phyloP scores from a whole-genome alignment of 2,797 vertebrate species.

The Micromesistius poutassou region DNA sequence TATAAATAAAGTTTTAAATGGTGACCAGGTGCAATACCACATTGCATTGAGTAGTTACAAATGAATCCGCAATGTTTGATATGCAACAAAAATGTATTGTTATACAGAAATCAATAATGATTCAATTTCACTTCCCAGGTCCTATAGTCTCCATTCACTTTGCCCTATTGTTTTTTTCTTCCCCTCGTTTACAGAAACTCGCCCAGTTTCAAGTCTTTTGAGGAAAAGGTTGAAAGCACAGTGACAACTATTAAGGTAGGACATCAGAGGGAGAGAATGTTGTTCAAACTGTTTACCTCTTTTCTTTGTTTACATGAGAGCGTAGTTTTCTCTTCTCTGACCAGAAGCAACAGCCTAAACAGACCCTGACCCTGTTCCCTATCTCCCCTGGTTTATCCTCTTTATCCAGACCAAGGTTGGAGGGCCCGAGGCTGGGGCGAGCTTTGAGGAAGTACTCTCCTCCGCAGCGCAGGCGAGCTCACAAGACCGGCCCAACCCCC shows the following conservation, averaged over 20 bases:
- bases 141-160: neutral
- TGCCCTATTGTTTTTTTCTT: neutral
- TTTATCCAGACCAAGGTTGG: constrained; percentile 88
- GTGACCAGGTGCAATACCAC: neutral
- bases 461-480: constrained; percentile 88
- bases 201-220: constrained; percentile 94
- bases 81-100: neutral
- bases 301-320: neutral
- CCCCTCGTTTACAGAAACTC: constrained; percentile 82
- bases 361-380: neutral
- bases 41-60: neutral
- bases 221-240: constrained; percentile 95
- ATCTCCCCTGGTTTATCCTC: neutral
- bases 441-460: constrained; percentile 93
- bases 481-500: constrained; percentile 77
- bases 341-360: too few relatives aligned
- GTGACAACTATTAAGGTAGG: constrained; percentile 92
- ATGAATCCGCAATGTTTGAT: neutral
- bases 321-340: too few relatives aligned
- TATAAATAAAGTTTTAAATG: neutral
- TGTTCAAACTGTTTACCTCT: neutral
- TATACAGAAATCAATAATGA: neutral
- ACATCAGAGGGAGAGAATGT: neutral
- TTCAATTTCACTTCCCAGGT: neutral
- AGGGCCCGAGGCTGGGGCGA: constrained; percentile 71